Percentiles rank a stretch among this genome's conserved stretches.
Evolutionary conservation across 2,797 vertebrate species (phyloP).

Genomic region (Lepidocolaptes lacrymiger): DNA sequence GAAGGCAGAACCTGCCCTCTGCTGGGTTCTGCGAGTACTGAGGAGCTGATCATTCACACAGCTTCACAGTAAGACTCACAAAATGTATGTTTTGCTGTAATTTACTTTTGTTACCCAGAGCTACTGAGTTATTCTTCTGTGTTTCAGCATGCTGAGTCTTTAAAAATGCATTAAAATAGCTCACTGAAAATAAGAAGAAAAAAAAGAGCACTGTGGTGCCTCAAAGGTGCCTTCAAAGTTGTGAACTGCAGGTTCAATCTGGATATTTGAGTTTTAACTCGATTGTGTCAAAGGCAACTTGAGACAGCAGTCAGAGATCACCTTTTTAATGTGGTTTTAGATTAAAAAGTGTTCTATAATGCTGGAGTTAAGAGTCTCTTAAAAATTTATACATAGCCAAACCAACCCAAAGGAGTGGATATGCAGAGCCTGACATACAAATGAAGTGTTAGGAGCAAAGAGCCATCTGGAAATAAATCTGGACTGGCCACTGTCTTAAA

Average conservation of each 20-base stretch:
- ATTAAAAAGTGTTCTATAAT: neutral
- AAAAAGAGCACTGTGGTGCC: accelerated
- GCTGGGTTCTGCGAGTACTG: slow-evolving; percentile 22
- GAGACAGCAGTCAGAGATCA: neutral
- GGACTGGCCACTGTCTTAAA: neutral
- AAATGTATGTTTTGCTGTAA: neutral
- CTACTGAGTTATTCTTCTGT: accelerated
- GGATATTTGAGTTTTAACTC: neutral
- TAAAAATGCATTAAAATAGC: neutral
- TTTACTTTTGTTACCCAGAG: neutral
- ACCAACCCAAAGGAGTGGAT: neutral
- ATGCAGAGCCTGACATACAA: neutral
- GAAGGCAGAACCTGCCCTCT: slow-evolving; percentile 73
- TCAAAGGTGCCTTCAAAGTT: neutral
- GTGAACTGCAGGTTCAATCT: neutral
- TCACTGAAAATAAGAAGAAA: neutral
- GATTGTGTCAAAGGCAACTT: neutral
- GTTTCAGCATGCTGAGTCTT: neutral
- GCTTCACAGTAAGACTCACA: neutral
- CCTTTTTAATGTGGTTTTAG: neutral
- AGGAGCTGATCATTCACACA: neutral
- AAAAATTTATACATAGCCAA: neutral
- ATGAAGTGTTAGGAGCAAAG: neutral
- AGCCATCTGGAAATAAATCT: neutral
- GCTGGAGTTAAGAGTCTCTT: neutral